These are phyloP conservation scores for Erithacus rubecula DNA, from an alignment of 2,797 vertebrate genomes.

Conservation along the genomic window DNA sequence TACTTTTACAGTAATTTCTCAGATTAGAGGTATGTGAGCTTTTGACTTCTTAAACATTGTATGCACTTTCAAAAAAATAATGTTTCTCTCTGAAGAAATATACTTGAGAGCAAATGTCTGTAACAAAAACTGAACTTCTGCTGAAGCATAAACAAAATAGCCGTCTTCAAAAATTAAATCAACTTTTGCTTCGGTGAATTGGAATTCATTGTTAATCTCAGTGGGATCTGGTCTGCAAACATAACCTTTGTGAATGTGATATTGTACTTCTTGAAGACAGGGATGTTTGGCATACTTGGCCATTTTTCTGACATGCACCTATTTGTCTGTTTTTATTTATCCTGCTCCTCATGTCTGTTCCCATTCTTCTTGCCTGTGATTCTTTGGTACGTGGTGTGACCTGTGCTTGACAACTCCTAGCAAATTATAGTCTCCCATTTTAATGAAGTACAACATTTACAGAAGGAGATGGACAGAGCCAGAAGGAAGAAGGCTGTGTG, in stretches of 20 bases:
- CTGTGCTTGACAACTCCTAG: neutral
- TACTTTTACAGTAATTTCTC: neutral
- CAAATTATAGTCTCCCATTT: neutral
- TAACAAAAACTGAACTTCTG: neutral
- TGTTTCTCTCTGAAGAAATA: neutral
- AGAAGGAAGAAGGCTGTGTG: neutral
- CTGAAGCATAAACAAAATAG: neutral
- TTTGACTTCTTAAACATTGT: neutral
- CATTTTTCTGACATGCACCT: constrained; percentile 18
- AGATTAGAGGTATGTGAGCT: neutral
- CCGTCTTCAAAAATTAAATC: neutral
- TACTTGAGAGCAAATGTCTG: neutral
- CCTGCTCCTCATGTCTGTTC: neutral
- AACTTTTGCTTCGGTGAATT: neutral
- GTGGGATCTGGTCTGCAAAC: neutral
- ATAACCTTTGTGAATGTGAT: neutral
- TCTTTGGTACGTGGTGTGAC: fast-evolving
- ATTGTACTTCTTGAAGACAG: neutral
- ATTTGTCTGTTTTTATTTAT: neutral
- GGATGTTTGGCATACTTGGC: neutral
- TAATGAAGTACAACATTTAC: neutral
- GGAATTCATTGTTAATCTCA: constrained; percentile 1
- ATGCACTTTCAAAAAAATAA: neutral
- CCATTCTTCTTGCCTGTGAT: neutral
- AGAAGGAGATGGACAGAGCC: neutral